Base-by-base conservation (phyloP, 2,797 vertebrate genomes). In the Avahi laniger region DNA sequence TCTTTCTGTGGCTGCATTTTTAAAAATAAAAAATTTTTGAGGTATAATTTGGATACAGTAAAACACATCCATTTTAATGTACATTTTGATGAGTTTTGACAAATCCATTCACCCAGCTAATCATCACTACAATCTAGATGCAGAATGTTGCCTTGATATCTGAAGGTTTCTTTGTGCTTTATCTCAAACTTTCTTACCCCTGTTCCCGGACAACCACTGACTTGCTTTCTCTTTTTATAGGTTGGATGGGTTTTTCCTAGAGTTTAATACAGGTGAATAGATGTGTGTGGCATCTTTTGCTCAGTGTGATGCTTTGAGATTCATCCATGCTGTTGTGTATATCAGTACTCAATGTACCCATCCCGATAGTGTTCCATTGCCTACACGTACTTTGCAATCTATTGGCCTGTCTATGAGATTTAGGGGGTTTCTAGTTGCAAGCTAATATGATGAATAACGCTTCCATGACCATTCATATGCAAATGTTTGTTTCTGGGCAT, bases 1-100 rank as follows among this genome's bases (percentile, higher is more conserved):
- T 82, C 52, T 93, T 83, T 61, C 61, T 72, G 75, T 84, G 54
- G 18, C 46, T 92, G 92, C 70, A 76, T 93, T 95, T 67, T 61
- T 43, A 48, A 35, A 96, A 80, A 65, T 4, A 6, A 89, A 84
- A 91, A 48, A 52, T 46, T 46, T 88, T 91, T 8, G 35, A 90
- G 78, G 84, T 93, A 24, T 80, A 80, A 85, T 92, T 92, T 79
- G 30, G 48, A 63, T 38, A 73, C 48, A 84, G 2, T 73, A 85
- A 84, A 91, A 69, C 57, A 90, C 46, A 59, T n/a, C 65, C 20
- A 22, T 57, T 63, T 86, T 26, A 48, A 73, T 24, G 26, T 50
- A 33, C 76, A 28, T 76, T 52, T 61, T 59, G 87, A 69, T 28
- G 80, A 61, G 14, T 91, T 95, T 91, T 92, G 95, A 90, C 70